Evolutionary conservation across 1,140 invertebrate genomes (phyloP), one percentile per base, ranked within the genome.

Genomic region (Chironomus tepperi): DNA sequence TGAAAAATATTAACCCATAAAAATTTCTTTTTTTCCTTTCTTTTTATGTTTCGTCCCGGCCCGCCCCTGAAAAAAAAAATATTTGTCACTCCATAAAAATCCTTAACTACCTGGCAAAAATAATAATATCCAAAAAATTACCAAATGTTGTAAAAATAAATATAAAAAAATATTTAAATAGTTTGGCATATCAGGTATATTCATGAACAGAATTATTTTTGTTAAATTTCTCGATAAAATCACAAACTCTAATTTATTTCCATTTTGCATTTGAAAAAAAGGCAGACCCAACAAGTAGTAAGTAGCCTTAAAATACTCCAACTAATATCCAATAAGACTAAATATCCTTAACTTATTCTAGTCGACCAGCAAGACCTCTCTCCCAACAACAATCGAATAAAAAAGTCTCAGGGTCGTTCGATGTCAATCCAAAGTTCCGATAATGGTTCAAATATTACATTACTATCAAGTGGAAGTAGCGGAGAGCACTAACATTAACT

Each of bases 371-470:
- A 89, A 83, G 94, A 94, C 83, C 87, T 95, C 80, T 94, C 92
- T 79, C 91, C 92, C 80, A 89, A 91, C 84, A 82, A 81, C 79
- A 86, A 86, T 79, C 85, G 92, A 87, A 89, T 94, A 84, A 91
- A 92, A 78, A 84, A 86, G 76, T 83, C 83, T 24, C 88, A 90
- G 75, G 93, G 92, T 57, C 87, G 93, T 67, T 93, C 91, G 76
- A 94, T 95, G 93, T 94, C 92, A 76, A 93, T 95, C 75, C 93
- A 95, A 83, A 93, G 91, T 77, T 94, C 92, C 15, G 85, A 93
- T 74, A 93, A 95, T 83, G 93, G 92, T 78, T 93, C 91, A 80
- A 94, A 93, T 83, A 94, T 92, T 78, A 95, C 93, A 47, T 85
- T 95, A 79, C 93, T 91, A 81, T 93, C 91, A 74, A 91, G 89